Evolutionary conservation across 2,888 invertebrate genomes (phyloP), one percentile per base, ranked within the genome.

Genomic region (Phania funesta): DNA sequence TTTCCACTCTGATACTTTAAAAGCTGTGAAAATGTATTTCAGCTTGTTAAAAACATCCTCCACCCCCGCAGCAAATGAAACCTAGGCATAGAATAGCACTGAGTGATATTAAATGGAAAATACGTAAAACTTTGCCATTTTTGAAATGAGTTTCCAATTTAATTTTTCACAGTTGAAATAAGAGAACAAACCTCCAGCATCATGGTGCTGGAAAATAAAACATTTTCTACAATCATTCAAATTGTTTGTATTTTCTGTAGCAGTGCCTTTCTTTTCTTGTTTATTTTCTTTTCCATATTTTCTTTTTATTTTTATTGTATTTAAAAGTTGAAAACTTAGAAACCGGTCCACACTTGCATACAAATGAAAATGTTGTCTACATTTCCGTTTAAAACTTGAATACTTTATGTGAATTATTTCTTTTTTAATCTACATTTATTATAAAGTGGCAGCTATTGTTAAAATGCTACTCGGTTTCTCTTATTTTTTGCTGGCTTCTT

Each of bases 341-440:
- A 68, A 44, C 29, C 29, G 44, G 1, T 20, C 22, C 32, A 41
- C 29, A 44, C 44, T 29, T 44, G 26, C 54, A 54, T 32, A 29
- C 29, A 41, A 54, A 68, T 54, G 41, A 41, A 62, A 71, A 50
- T 58, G 9, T 35, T 70, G 46, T 56, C 56, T 56, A 56, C 29
- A 70, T 64, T 77, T 77, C 54, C 54, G 26, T 48, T 65, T 20
- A 3, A 0, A 41, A 44, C 5, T 32, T 26, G n/a, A 67, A 16
- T 18, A 24, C 20, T 1, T 38, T 50, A 2, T 26, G 13, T n/a
- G 1, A 24, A 16, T 6, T 8, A 18, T 38, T 26, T 52, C 4
- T 41, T 41, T 54, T 29, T 44, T 29, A 48, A 16, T 38, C 24
- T 26, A 29, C 24, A 67, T 54, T 54, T 41, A 41, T 41, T 54